phyloP scores from a whole-genome alignment of 2,888 invertebrate species.

The Sipha maydis region DNA sequence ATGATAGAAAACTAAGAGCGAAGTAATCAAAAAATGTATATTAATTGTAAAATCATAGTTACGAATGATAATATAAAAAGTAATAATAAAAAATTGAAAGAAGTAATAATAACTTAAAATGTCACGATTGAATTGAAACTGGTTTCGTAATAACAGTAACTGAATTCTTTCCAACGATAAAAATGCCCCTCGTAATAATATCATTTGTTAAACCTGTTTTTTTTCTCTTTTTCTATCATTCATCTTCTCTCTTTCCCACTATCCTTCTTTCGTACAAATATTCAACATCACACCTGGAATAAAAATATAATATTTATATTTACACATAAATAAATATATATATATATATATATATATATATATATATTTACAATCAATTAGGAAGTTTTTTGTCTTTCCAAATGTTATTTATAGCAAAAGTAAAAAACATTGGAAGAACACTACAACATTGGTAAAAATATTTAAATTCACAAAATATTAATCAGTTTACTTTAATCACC shows the following conservation, averaged over 20 bases:
- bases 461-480: not conserved
- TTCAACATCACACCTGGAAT: not conserved
- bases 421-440: not conserved
- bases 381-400: too few species aligned
- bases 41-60: slow-evolving; percentile 11
- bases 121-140: slow-evolving; percentile 41
- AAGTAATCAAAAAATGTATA: slow-evolving; percentile 28
- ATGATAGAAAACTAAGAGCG: not conserved
- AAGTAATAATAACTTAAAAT: slow-evolving; percentile 39
- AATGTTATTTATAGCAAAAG: not conserved
- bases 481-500: slow-evolving; percentile 28
- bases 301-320: not conserved
- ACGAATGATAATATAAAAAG: not conserved
- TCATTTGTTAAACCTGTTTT: slow-evolving; percentile 37
- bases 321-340: too few species aligned
- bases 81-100: not conserved
- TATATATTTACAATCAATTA: not conserved
- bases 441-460: not conserved
- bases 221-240: not conserved
- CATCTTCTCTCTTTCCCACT: not conserved
- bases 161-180: slow-evolving; percentile 41
- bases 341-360: too few species aligned
- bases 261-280: not conserved
- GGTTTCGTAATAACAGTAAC: slow-evolving; percentile 54
- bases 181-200: slow-evolving; percentile 32